Evolutionary conservation across 2,888 invertebrate species (phyloP).

Genomic region (Acanthacorydalis orientalis): DNA sequence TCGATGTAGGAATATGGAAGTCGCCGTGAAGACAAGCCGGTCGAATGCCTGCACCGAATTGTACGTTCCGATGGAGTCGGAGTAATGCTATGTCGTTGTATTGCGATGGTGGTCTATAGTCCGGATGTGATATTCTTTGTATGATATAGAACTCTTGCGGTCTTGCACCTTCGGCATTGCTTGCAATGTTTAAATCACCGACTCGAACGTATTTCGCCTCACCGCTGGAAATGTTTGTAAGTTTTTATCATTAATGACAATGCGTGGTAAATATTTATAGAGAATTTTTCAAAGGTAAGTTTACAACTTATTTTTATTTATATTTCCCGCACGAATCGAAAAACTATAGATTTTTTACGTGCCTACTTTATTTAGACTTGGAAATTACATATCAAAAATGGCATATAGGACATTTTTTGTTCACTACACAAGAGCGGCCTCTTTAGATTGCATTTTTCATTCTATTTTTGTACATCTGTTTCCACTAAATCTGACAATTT

Average conservation of each 20-base stretch:
- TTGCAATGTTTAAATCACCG: slow-evolving; percentile 22
- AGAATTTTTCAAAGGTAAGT: too few relatives aligned
- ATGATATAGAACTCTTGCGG: slow-evolving; percentile 11
- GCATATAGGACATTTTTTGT: too few relatives aligned
- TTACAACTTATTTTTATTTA: too few relatives aligned
- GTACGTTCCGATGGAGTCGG: slow-evolving; percentile 17
- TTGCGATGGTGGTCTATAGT: neutral
- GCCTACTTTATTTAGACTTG: too few relatives aligned
- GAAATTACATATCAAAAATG: too few relatives aligned
- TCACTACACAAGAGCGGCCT: too few relatives aligned
- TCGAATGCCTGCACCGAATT: slow-evolving; percentile 13
- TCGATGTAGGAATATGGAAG: slow-evolving; percentile 16
- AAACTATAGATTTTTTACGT: neutral
- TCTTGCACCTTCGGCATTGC: slow-evolving; percentile 18
- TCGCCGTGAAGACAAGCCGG: slow-evolving; percentile 16
- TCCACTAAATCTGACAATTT: too few relatives aligned
- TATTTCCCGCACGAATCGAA: too few relatives aligned
- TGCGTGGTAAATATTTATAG: too few relatives aligned
- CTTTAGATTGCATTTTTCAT: too few relatives aligned
- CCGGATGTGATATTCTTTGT: neutral
- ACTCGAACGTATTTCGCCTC: slow-evolving; percentile 20
- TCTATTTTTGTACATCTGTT: too few relatives aligned
- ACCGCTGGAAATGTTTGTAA: slow-evolving; percentile 18
- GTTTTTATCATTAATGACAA: too few relatives aligned
- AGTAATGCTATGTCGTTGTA: slow-evolving; percentile 15